Percentiles rank a stretch among this genome's conserved stretches.
phyloP scores from a whole-genome alignment of 2,888 invertebrate genomes.

The Andrena camellia region DNA sequence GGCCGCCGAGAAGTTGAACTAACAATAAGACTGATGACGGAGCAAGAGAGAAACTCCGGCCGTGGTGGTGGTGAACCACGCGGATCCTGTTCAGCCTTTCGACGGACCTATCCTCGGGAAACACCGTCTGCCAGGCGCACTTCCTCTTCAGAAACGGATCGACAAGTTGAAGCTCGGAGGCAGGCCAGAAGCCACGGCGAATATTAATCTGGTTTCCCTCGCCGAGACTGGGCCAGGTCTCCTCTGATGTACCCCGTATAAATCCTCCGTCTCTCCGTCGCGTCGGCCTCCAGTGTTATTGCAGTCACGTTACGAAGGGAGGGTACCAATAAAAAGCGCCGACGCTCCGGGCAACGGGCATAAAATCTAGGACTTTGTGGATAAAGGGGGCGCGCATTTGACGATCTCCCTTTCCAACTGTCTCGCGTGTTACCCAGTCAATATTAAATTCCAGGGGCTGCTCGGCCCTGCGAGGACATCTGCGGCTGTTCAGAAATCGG shows the following conservation, averaged over 20 bases:
- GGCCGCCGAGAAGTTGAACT: constrained; percentile 28
- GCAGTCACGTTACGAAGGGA: constrained; percentile 50
- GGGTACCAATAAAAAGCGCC: constrained; percentile 48
- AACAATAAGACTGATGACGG: constrained; percentile 52
- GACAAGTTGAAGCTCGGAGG: constrained; percentile 49
- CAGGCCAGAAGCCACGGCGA: constrained; percentile 45
- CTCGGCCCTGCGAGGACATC: neutral
- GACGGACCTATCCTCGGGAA: constrained; percentile 30
- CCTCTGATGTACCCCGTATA: constrained; percentile 10
- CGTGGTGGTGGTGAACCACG: constrained; percentile 27
- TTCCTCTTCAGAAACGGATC: constrained; percentile 41
- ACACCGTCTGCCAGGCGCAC: constrained; percentile 17
- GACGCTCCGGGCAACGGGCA: constrained; percentile 21
- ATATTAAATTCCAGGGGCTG: constrained; percentile 29
- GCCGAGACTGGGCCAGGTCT: neutral
- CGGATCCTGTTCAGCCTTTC: constrained; percentile 42
- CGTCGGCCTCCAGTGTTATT: constrained; percentile 37
- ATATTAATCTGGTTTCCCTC: constrained; percentile 56
- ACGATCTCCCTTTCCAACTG: constrained; percentile 31
- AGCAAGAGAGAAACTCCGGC: constrained; percentile 32
- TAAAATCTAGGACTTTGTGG: constrained; percentile 27
- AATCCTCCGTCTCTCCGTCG: constrained; percentile 19
- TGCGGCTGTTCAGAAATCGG: neutral
- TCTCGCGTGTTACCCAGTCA: constrained; percentile 8
- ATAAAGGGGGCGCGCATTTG: constrained; percentile 32